Evolutionary conservation across 2,888 invertebrate genomes (phyloP), one percentile per base, ranked within the genome.

Genomic region (Pecten maximus): DNA sequence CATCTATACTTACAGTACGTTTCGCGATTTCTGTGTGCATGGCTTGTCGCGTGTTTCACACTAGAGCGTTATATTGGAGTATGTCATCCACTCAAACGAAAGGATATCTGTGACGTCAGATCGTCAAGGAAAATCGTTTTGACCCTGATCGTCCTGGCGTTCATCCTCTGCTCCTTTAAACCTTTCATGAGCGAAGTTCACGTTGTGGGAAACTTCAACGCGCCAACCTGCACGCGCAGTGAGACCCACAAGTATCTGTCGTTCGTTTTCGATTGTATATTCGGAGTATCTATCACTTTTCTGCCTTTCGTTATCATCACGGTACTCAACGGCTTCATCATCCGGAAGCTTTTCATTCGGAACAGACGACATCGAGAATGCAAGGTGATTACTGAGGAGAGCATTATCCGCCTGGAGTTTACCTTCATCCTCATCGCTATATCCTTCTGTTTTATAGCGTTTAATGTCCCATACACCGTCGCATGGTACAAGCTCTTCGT

Each of bases 1-100:
- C 97, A 98, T 93, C 97, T 98, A 23, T 98, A 98, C 96, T 95
- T 98, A n/a, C 97, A 98, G 39, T 96, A 96, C 92, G 92, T 95
- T 4, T 95, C 94, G n/a, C 92, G 96, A 23, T 96, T 96, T 89
- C 92, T 96, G 54, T 96, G 96, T 0, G 95, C 96, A 15, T 96
- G 96, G 96, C 92, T 96, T 12, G 94, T 96, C 12, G 96, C 95
- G 4, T 94, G 95, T 86, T 96, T 96, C 91, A 96, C 96, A 0
- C 93, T 96, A 19, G 96, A 96, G 89, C 92, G 96, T 39, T 96
- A 95, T 91, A 95, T 96, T 40, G 96, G 96, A 2, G 95, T 96
- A 10, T 96, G 96, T 88, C 95, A 94, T 90, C 96, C 96, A 16
- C 93, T 96, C 40, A 93, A 94, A 19, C 93, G 96, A 16, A 94